Evolutionary conservation across 2,888 invertebrate species (phyloP).

Genomic region (Rhagonycha lutea): DNA sequence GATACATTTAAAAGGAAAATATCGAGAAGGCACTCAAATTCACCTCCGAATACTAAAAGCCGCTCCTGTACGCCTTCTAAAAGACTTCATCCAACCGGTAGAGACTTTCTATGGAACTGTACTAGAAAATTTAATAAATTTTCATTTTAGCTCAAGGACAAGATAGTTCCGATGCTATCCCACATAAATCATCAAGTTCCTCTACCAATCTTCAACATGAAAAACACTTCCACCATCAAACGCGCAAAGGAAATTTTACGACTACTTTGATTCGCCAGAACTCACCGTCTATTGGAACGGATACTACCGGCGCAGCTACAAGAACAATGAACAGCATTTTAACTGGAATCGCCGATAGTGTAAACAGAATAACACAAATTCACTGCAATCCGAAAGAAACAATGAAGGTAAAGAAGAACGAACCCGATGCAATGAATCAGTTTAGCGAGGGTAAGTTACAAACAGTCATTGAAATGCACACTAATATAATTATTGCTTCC

Average conservation of each 20-base stretch:
- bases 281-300: constrained; percentile 46
- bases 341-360: constrained; percentile 50
- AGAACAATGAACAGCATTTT: constrained; percentile 51
- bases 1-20: not conserved
- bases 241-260: not conserved
- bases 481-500: not conserved
- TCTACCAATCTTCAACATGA: not conserved
- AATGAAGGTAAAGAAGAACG: not conserved
- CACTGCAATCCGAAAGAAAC: constrained; percentile 37
- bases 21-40: not conserved
- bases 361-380: constrained; percentile 48
- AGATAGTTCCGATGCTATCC: not conserved
- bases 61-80: not conserved
- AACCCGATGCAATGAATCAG: not conserved
- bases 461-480: not conserved
- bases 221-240: not conserved
- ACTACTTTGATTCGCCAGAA: constrained; percentile 37
- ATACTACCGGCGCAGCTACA: constrained; percentile 48
- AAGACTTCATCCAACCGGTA: not conserved
- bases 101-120: not conserved
- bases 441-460: not conserved
- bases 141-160: not conserved
- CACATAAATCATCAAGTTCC: constrained; percentile 4
- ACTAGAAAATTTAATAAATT: not conserved
- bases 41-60: not conserved